A percentile compares a stretch with the other conserved stretches of the same genome.
These are phyloP conservation scores for Misgurnus mizolepis DNA, from an alignment of 2,113 vertebrate genomes.

Conservation along the genomic window DNA sequence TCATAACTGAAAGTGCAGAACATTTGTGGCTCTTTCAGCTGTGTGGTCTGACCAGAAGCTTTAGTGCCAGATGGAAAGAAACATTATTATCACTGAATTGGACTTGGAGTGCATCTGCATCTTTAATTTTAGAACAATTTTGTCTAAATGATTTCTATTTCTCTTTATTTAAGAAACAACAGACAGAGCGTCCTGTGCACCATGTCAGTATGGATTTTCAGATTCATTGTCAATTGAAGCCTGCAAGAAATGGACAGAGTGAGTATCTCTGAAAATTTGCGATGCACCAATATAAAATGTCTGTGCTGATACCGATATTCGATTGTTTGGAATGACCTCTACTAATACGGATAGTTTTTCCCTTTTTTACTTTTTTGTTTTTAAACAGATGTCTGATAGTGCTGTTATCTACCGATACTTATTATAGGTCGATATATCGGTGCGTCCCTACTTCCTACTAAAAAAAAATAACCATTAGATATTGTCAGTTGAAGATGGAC, in stretches of 20 bases:
- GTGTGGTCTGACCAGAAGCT: conserved; percentile 34
- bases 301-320: too few species aligned
- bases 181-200: conserved; percentile 63
- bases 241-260: conserved; percentile 92
- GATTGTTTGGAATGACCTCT: too few species aligned
- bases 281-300: too few species aligned
- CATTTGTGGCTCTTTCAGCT: conserved; percentile 29
- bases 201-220: conserved; percentile 82
- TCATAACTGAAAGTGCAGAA: conserved; percentile 9
- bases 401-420: too few species aligned
- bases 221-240: conserved; percentile 66
- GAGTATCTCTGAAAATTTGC: conserved; percentile 62
- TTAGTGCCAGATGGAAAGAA: neutral
- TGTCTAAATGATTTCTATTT: conserved; percentile 2
- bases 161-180: conserved; percentile 57
- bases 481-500: too few species aligned
- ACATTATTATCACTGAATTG: neutral
- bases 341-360: too few species aligned
- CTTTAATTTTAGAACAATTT: neutral
- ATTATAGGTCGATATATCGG: too few species aligned
- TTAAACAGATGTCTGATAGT: too few species aligned
- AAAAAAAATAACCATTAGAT: too few species aligned
- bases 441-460: too few species aligned
- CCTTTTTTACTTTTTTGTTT: too few species aligned
- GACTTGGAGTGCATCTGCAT: neutral